These are phyloP conservation scores for Melipona beecheii DNA, from an alignment of 2,888 invertebrate genomes.

Conservation along the genomic window DNA sequence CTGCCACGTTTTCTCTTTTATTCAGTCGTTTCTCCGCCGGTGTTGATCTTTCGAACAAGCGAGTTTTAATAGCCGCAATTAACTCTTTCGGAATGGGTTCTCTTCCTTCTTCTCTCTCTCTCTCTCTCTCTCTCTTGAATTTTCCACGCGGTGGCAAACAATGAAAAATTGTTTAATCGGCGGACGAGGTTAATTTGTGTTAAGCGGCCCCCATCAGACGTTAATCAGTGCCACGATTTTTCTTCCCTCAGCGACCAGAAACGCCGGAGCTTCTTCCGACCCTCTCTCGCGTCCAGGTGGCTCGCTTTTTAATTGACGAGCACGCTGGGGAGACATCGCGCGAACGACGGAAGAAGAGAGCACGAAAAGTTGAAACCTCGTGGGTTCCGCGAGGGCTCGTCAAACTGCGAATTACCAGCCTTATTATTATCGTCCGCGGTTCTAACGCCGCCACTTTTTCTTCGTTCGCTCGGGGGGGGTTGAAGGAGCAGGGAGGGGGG, in stretches of 20 bases:
- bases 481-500: conserved; percentile 32
- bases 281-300: conserved; percentile 67
- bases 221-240: conserved; percentile 63
- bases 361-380: conserved; percentile 67
- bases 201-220: conserved; percentile 19
- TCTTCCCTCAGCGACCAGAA: not conserved
- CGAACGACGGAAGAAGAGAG: conserved; percentile 70
- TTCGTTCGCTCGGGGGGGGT: conserved; percentile 37
- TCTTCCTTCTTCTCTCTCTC: not conserved
- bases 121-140: not conserved
- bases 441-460: conserved; percentile 73
- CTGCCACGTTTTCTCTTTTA: not conserved
- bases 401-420: conserved; percentile 83
- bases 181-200: not conserved
- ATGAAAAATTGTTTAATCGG: not conserved
- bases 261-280: conserved; percentile 27
- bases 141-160: not conserved
- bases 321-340: conserved; percentile 79
- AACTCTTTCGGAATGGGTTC: not conserved
- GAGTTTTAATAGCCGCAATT: not conserved
- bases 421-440: conserved; percentile 82
- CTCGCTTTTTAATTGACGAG: conserved; percentile 80
- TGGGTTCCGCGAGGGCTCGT: conserved; percentile 76
- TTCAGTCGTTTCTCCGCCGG: not conserved
- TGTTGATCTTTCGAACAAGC: not conserved